These are phyloP conservation scores for Yponomeuta evonymella DNA, from an alignment of 2,888 invertebrate species.

Conservation along the genomic window DNA sequence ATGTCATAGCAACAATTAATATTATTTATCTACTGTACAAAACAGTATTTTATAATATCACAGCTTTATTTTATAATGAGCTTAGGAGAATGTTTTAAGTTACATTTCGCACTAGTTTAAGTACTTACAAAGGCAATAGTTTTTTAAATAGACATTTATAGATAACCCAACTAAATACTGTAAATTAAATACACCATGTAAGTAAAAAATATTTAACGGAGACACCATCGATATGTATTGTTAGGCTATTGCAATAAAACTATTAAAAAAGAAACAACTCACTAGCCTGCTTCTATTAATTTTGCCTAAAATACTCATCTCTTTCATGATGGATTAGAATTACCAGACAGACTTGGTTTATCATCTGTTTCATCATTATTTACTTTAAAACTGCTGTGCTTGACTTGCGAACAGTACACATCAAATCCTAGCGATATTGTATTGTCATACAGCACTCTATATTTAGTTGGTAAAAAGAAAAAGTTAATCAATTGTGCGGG, in stretches of 20 bases:
- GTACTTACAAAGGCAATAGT: neutral
- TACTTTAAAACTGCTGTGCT: conserved; percentile 63
- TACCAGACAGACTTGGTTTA: neutral
- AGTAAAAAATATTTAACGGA: neutral
- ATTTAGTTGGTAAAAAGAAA: conserved; percentile 88
- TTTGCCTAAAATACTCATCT: neutral
- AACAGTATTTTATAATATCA: conserved; percentile 8
- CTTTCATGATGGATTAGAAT: neutral
- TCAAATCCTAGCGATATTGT: conserved; percentile 92
- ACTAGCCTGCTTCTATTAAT: neutral
- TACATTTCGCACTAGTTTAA: neutral
- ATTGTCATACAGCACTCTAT: conserved; percentile 93
- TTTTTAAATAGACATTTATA: neutral
- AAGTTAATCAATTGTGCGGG: conserved; percentile 96
- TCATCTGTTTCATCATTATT: neutral
- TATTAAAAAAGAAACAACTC: neutral
- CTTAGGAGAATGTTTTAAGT: neutral
- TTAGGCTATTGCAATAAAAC: neutral
- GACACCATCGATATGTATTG: neutral
- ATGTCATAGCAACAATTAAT: conserved; percentile 3
- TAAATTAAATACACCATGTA: neutral
- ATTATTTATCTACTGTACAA: neutral
- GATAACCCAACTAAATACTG: too few relatives aligned
- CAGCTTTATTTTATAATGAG: conserved; percentile 15
- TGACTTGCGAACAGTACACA: conserved; percentile 90